Evolutionary conservation across 2,797 vertebrate genomes (phyloP).

Genomic region (Falco cherrug): DNA sequence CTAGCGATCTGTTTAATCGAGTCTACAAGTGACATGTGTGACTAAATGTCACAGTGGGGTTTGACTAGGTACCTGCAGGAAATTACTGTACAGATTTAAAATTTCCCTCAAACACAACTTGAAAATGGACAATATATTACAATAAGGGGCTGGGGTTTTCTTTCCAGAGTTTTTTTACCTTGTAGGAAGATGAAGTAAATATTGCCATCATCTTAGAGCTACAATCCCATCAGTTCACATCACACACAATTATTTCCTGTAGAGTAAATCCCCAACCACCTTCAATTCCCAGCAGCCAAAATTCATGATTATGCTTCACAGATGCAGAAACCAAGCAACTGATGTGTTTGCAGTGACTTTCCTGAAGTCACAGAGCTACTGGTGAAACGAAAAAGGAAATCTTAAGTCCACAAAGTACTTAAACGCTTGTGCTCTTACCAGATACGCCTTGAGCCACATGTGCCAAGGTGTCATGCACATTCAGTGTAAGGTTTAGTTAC

Average conservation of each 20-base stretch:
- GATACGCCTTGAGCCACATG: background rate
- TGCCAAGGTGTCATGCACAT: accelerated
- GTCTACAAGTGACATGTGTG: background rate
- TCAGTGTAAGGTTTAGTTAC: accelerated
- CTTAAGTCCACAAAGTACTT: background rate
- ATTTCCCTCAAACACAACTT: constrained; percentile 65
- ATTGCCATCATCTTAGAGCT: background rate
- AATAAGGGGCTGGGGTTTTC: background rate
- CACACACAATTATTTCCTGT: background rate
- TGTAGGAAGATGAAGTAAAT: constrained; percentile 32
- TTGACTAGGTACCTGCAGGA: constrained; percentile 65
- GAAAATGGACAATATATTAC: background rate
- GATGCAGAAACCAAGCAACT: background rate
- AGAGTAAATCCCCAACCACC: constrained; percentile 38
- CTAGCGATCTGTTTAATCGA: background rate
- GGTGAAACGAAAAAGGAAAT: background rate
- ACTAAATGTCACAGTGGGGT: constrained; percentile 68
- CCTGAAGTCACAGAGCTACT: background rate
- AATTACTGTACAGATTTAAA: constrained; percentile 71
- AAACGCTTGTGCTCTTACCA: background rate
- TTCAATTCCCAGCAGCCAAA: background rate
- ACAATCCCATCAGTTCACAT: background rate
- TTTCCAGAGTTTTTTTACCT: constrained; percentile 30
- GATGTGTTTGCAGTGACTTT: background rate
- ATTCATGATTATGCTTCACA: accelerated